Percentiles rank a stretch among this genome's conserved stretches.
phyloP scores from a whole-genome alignment of 2,888 invertebrate species.

The Tricholauxania praeusta region DNA sequence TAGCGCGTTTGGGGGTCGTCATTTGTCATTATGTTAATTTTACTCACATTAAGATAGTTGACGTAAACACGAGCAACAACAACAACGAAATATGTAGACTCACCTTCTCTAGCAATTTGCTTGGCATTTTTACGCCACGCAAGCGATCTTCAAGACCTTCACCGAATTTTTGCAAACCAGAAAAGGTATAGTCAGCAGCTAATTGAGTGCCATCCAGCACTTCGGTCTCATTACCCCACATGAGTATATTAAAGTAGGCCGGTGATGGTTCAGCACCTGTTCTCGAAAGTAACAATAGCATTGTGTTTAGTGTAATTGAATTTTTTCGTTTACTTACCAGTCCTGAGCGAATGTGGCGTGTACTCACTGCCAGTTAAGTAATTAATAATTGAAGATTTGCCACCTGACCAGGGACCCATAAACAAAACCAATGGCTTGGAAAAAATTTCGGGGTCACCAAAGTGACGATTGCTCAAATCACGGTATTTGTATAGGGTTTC shows the following conservation, averaged over 20 bases:
- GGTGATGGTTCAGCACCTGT: conserved; percentile 93
- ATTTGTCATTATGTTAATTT: conserved; percentile 11
- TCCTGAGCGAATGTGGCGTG: conserved; percentile 83
- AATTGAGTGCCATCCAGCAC: conserved; percentile 92
- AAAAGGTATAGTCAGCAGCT: conserved; percentile 95
- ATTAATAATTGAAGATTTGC: conserved; percentile 94
- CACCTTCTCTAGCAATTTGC: conserved; percentile 90
- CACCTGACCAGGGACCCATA: conserved; percentile 97
- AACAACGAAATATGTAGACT: conserved; percentile 31
- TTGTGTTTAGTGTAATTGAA: conserved; percentile 10
- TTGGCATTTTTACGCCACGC: conserved; percentile 83
- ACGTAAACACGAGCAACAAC: background rate
- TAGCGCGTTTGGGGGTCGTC: conserved; percentile 6
- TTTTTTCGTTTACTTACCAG: conserved; percentile 73
- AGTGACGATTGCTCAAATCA: conserved; percentile 91
- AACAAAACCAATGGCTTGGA: conserved; percentile 92
- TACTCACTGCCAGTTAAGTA: conserved; percentile 91
- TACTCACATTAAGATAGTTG: background rate
- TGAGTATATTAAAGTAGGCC: conserved; percentile 91
- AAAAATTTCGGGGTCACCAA: conserved; percentile 94
- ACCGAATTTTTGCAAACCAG: conserved; percentile 94
- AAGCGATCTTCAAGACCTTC: conserved; percentile 91
- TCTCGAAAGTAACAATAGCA: background rate
- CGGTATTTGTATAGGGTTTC: conserved; percentile 92
- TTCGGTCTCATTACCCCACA: conserved; percentile 88